Evolutionary conservation across 2,888 invertebrate species (phyloP), one percentile per base, ranked within the genome.

Genomic region (Drosophila longiperda): DNA sequence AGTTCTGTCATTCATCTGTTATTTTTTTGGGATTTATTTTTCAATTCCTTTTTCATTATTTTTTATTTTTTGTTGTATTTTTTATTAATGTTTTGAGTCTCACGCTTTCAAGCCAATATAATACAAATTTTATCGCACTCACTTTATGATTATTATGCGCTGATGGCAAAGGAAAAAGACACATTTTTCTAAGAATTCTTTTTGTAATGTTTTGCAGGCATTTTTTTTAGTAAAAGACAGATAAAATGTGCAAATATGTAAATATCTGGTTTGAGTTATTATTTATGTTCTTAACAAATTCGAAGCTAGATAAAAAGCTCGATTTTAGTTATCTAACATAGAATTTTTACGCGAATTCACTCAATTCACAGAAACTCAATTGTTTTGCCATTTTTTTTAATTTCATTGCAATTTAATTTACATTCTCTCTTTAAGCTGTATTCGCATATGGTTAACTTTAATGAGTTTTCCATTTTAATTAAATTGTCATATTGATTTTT

Each of bases 401-500:
- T 8, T 4, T 15, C 4, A 12, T 32, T 52, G 1, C 12, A 32
- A 15, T 53, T 38, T 8, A 38, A 38, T 8, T 12, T 2, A n/a
- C 6, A 36, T 54, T 26, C 5, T 12, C 32, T 33, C 1, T 53
- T 54, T 9, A 12, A 48, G 9, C 36, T 20, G 5, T 26, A 20
- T 11, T 38, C 29, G 5, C 38, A 36, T 50, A 5, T 40, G 40
- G 0, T 11, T 53, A 23, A 38, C 9, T 6, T n/a, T 45, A 48
- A 38, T 50, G 40, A 40, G 29, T 53, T 38, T 58, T 33, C 5
- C 26, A 53, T 50, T 59, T 49, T 40, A 60, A 69, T 58, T 54
- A 64, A 63, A 40, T 45, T 54, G 15, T 20, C 45, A 23, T 53
- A 38, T 62, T 33, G 42, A 58, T 68, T 57, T 26, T 9, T 29